phyloP scores from a whole-genome alignment of 2,113 vertebrate genomes.

The Microtus richardsoni region DNA sequence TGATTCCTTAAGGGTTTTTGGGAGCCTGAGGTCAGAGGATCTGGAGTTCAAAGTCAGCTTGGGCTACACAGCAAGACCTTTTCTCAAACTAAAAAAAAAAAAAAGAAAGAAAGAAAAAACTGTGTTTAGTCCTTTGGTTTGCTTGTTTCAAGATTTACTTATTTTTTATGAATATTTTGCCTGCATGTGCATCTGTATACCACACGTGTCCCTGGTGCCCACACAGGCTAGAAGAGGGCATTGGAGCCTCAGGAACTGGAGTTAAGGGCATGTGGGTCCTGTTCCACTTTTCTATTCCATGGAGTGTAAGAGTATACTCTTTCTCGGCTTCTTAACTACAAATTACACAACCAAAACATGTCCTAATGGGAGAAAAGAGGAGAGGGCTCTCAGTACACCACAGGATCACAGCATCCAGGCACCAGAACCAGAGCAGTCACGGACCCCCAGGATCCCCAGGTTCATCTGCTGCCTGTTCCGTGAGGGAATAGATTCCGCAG shows the following conservation, averaged over 20 bases:
- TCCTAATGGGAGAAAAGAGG: not conserved
- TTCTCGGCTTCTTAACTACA: not conserved
- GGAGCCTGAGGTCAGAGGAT: not conserved
- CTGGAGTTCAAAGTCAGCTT: not conserved
- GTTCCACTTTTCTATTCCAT: not conserved
- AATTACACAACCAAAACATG: not conserved
- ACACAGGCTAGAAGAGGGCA: not conserved
- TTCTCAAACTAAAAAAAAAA: not conserved
- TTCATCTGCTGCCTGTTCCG: slow-evolving; percentile 50
- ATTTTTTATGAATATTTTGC: not conserved
- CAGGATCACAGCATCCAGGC: not conserved
- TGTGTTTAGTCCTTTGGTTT: not conserved
- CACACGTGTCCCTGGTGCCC: not conserved
- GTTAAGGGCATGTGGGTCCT: not conserved
- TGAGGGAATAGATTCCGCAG: not conserved
- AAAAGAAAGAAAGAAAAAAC: not conserved
- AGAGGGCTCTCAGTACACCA: not conserved
- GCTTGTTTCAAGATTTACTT: not conserved
- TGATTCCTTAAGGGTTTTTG: slow-evolving; percentile 9
- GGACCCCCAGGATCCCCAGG: slow-evolving; percentile 4
- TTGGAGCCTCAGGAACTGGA: not conserved
- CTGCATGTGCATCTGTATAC: not conserved
- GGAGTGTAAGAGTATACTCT: not conserved
- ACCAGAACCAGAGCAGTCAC: not conserved
- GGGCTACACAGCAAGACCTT: not conserved